phyloP scores from a whole-genome alignment of 2,113 vertebrate genomes.

The Tretioscincus oriximinensis region DNA sequence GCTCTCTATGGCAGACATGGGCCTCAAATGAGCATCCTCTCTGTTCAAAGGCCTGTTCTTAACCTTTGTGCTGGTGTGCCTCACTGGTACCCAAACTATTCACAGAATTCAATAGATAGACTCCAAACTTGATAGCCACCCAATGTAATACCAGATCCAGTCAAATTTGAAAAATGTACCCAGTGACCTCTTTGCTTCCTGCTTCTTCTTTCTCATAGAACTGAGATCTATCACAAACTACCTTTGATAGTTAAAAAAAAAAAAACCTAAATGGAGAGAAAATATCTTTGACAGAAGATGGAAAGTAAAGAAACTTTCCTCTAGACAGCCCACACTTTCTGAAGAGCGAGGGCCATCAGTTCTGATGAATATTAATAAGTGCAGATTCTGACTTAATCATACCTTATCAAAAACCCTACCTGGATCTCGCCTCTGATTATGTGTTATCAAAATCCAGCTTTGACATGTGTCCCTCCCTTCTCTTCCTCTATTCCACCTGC shows the following conservation, averaged over 20 bases:
- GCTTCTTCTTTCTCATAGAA: no score
- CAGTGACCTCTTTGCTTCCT: no score
- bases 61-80: no score
- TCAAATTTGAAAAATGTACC: no score
- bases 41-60: no score
- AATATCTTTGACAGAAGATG: neutral
- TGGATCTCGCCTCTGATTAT: constrained; percentile 61
- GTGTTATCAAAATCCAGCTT: constrained; percentile 49
- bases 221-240: no score
- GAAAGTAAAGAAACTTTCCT: constrained; percentile 15
- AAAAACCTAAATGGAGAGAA: neutral
- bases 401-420: constrained; percentile 53
- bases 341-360: constrained; percentile 30
- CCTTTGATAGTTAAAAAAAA: neutral
- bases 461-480: neutral
- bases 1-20: no score
- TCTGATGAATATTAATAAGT: constrained; percentile 50
- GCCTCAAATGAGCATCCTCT: no score
- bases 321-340: constrained; percentile 7
- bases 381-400: constrained; percentile 64
- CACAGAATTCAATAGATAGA: no score
- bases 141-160: no score
- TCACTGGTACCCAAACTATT: no score
- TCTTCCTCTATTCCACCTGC: constrained; percentile 10
- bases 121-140: no score